Conservation (phyloP, 1,140 invertebrate genomes). For the Monomorium pharaonis region DNA sequence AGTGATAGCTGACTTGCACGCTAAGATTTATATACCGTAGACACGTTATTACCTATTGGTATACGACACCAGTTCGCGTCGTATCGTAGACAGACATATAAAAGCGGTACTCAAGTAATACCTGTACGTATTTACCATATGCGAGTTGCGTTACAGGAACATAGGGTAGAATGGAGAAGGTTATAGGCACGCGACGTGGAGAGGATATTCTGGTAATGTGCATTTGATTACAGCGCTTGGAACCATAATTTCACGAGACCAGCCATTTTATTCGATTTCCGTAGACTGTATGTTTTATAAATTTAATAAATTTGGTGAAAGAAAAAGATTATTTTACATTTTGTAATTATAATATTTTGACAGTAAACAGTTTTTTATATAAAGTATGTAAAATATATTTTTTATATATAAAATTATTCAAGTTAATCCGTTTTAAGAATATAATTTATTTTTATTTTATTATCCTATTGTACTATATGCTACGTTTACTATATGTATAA, state of each 20-base stretch:
- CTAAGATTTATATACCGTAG: constrained; percentile 64
- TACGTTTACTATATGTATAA: neutral
- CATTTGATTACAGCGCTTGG: constrained; percentile 82
- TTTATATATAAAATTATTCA: too few species aligned
- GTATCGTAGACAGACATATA: constrained; percentile 56
- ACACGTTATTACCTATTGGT: constrained; percentile 73
- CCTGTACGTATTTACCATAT: constrained; percentile 22
- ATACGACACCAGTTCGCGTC: constrained; percentile 57
- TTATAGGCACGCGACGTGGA: constrained; percentile 60
- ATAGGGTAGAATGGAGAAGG: constrained; percentile 34
- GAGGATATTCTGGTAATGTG: constrained; percentile 80
- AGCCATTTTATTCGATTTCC: constrained; percentile 27
- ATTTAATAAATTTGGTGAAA: constrained; percentile 1
- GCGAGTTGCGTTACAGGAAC: constrained; percentile 14
- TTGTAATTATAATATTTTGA: neutral
- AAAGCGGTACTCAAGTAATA: constrained; percentile 62
- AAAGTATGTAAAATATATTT: too few species aligned
- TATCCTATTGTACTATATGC: neutral
- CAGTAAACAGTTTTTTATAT: too few species aligned
- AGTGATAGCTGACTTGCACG: constrained; percentile 67
- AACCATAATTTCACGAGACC: constrained; percentile 20
- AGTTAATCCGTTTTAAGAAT: neutral
- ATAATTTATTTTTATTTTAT: neutral
- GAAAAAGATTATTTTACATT: neutral
- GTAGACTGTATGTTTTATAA: constrained; percentile 8